Conservation (phyloP, 2,888 invertebrate genomes). For the Gibbula magus region DNA sequence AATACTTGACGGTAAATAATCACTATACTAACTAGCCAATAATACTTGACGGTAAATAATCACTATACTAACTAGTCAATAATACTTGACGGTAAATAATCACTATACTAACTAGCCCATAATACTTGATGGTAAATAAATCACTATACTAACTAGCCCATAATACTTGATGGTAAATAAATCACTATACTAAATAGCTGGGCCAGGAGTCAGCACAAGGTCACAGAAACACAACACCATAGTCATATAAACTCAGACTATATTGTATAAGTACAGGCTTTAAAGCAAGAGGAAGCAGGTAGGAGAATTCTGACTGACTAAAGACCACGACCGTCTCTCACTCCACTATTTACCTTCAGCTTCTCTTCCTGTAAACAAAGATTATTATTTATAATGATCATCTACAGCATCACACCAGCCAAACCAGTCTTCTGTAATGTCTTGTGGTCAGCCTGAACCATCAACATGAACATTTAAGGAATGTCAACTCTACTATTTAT, state of each 20-base stretch:
- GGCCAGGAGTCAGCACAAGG: background rate
- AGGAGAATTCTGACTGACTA: background rate
- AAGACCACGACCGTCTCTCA: background rate
- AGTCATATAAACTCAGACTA: background rate
- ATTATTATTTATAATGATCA: background rate
- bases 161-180: too few species aligned
- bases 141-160: too few species aligned
- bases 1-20: too few species aligned
- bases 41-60: too few species aligned
- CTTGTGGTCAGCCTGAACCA: too few species aligned
- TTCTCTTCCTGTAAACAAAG: constrained; percentile 24
- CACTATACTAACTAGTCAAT: too few species aligned
- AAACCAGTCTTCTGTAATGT: too few species aligned
- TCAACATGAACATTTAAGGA: too few species aligned
- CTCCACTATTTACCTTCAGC: constrained; percentile 38
- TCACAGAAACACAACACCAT: background rate
- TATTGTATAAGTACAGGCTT: background rate
- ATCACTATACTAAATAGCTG: background rate
- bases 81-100: too few species aligned
- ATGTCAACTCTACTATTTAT: too few species aligned
- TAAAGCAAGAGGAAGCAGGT: background rate
- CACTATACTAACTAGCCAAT: background rate
- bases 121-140: too few species aligned
- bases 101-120: background rate
- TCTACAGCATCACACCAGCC: background rate